These are phyloP conservation scores for Cydia pomonella DNA, from an alignment of 1,140 invertebrate genomes.

Conservation along the genomic window DNA sequence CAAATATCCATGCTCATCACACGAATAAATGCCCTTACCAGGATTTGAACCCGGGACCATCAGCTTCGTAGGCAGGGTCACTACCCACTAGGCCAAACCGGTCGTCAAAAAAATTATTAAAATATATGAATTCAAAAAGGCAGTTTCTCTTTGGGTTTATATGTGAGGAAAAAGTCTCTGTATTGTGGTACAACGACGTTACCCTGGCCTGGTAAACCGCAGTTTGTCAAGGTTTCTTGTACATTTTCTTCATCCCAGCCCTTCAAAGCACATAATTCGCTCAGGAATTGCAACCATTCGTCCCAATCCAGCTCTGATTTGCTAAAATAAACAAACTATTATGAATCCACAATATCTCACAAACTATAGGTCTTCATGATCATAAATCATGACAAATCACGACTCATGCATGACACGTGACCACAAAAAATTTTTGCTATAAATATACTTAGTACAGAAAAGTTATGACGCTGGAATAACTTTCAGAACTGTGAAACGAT, in stretches of 20 bases:
- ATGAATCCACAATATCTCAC: background rate
- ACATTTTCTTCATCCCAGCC: slow-evolving; percentile 38
- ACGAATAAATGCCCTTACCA: no score
- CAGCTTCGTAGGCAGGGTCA: no score
- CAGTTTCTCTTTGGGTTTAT: slow-evolving; percentile 43
- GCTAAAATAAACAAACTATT: slow-evolving; percentile 39
- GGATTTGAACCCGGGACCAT: no score
- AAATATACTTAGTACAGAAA: no score
- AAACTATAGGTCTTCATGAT: slow-evolving; percentile 35
- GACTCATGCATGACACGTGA: no score
- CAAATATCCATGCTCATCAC: no score
- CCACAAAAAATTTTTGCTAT: no score
- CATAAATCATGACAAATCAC: no score
- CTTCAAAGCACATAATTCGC: slow-evolving; percentile 38
- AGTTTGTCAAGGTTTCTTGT: slow-evolving; percentile 43
- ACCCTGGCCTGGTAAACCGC: slow-evolving; percentile 44
- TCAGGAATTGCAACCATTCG: slow-evolving; percentile 46
- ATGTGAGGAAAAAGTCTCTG: slow-evolving; percentile 44
- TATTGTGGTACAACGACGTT: slow-evolving; percentile 44
- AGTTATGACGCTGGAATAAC: no score
- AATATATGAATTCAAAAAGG: slow-evolving; percentile 37
- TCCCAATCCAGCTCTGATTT: slow-evolving; percentile 45
- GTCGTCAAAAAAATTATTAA: no score
- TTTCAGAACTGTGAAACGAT: no score
- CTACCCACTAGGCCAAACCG: no score